Evolutionary conservation across 2,113 vertebrate genomes (phyloP), one percentile per base, ranked within the genome.

Genomic region (Pterocles gutturalis): DNA sequence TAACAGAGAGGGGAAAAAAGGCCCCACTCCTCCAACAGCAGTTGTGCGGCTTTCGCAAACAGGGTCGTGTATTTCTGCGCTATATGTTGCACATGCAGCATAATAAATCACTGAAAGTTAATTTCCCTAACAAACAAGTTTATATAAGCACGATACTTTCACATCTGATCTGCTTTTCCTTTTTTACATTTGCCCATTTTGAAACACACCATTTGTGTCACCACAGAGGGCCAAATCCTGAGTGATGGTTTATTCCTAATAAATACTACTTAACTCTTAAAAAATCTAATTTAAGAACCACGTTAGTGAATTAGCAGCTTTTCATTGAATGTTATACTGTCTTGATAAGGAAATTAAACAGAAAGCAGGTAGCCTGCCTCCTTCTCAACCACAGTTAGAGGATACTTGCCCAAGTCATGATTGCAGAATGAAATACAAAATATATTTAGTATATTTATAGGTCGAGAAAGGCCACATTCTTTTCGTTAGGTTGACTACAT

Each of bases 21-120:
- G 58, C 94, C 92, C 77, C 81, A 45, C 57, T 91, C 65, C 49
- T 88, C 31, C 60, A 82, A 2, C 4, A 7, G 76, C 65, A 90
- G 57, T 90, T 83, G 75, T 51, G 79, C 54, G 55, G 33, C 89
- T 95, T 92, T 92, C 21, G 21, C 89, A 94, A 53, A 38, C 33
- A 70, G 87, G 24, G 54, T 54, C 0, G 0, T 31, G 72, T 4
- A 36, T 55, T 58, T 71, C 72, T 60, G 51, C 60, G 36, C 72
- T 93, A 6, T 38, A 5, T 3, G 20, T 53, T 92, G 80, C 86
- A 92, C 73, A 84, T 79, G 69, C 28, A 79, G 53, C 71, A 54
- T 46, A 79, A 95, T 89, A 93, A 94, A 94, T 82, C 88, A 89
- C 61, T 38, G 41, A 24, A 61, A 83, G 51, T 84, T 51, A 58